Conservation (phyloP, 1,140 invertebrate species). For the Drosophila sproati region DNA sequence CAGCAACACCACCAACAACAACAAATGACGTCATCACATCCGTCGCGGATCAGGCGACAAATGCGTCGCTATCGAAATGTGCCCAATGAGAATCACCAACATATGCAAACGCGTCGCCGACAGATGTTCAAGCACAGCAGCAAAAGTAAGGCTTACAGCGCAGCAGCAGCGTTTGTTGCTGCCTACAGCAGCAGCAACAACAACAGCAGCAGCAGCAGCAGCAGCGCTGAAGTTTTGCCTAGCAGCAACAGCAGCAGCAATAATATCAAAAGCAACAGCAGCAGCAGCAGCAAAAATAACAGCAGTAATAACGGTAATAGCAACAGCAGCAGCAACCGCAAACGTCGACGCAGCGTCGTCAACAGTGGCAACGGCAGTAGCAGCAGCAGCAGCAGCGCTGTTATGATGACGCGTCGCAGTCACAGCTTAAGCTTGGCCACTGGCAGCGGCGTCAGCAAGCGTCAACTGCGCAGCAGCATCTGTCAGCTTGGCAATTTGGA, state of each 20-base stretch:
- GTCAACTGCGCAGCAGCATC: slow-evolving; percentile 73
- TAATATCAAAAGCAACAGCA: not conserved
- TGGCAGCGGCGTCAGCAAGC: slow-evolving; percentile 55
- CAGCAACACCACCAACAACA: slow-evolving; percentile 8
- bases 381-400: slow-evolving; percentile 9
- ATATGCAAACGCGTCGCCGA: slow-evolving; percentile 67
- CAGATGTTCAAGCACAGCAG: slow-evolving; percentile 57
- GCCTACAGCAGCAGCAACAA: slow-evolving; percentile 28
- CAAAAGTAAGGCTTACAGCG: slow-evolving; percentile 54
- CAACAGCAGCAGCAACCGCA: not conserved
- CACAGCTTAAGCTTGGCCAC: slow-evolving; percentile 42
- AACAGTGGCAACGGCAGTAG: slow-evolving; percentile 8
- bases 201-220: not conserved
- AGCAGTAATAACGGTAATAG: slow-evolving; percentile 6
- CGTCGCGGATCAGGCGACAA: slow-evolving; percentile 26
- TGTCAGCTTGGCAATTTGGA: slow-evolving; percentile 51
- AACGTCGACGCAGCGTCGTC: slow-evolving; percentile 23
- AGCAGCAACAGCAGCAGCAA: slow-evolving; percentile 11
- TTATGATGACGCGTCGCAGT: slow-evolving; percentile 67
- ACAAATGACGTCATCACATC: not conserved
- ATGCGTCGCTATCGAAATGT: slow-evolving; percentile 75
- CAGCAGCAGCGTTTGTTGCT: slow-evolving; percentile 51
- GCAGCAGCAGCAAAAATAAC: not conserved
- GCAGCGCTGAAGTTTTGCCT: slow-evolving; percentile 3
- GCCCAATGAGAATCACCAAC: slow-evolving; percentile 76